phyloP scores from a whole-genome alignment of 2,888 invertebrate genomes.

The Watsonalla binaria region DNA sequence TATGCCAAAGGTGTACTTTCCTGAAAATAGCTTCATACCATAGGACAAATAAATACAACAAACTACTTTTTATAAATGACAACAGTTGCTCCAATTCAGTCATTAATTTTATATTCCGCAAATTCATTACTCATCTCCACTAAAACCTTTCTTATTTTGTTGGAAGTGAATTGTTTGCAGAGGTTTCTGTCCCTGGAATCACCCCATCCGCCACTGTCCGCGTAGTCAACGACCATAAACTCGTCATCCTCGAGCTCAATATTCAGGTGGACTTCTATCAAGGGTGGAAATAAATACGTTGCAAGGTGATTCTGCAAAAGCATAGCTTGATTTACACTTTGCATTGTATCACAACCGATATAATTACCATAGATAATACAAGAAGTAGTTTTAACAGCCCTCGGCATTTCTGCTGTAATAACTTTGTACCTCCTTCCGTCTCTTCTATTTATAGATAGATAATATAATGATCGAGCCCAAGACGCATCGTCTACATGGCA shows the following conservation, averaged over 20 bases:
- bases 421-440: constrained; percentile 40
- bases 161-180: constrained; percentile 40
- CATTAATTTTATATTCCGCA: constrained; percentile 11
- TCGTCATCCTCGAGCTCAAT: constrained; percentile 38
- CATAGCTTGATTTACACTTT: constrained; percentile 23
- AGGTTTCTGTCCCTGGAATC: constrained; percentile 43
- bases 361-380: constrained; percentile 13
- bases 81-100: background rate
- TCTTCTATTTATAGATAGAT: constrained; percentile 38
- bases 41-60: too few species aligned
- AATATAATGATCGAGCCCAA: constrained; percentile 45
- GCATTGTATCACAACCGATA: constrained; percentile 21
- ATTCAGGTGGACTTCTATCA: constrained; percentile 36
- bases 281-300: constrained; percentile 29
- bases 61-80: too few species aligned
- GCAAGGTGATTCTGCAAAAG: constrained; percentile 20
- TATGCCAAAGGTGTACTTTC: too few species aligned
- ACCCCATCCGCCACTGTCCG: constrained; percentile 44
- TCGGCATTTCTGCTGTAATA: constrained; percentile 29
- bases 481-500: constrained; percentile 48
- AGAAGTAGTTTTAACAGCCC: constrained; percentile 32
- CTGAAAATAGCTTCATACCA: too few species aligned
- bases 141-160: constrained; percentile 39
- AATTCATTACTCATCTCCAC: constrained; percentile 36
- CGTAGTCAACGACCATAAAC: constrained; percentile 33